These are phyloP conservation scores for Amia ocellicauda DNA, from an alignment of 2,113 vertebrate species.

Conservation along the genomic window DNA sequence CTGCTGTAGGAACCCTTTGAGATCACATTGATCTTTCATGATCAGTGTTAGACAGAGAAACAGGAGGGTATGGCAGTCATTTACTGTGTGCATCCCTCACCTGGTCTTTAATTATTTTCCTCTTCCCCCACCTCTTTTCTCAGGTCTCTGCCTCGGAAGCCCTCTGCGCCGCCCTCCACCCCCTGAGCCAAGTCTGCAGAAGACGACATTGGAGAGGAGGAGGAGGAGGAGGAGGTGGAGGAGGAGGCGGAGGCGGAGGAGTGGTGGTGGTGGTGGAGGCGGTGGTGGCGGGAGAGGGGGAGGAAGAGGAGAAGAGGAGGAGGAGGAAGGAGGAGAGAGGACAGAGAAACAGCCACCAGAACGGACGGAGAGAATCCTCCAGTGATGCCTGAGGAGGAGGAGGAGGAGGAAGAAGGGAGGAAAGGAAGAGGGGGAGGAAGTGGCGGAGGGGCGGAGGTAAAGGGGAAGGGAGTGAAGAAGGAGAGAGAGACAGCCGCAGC, in stretches of 20 bases:
- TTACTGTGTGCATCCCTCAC: too few relatives aligned
- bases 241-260: not conserved
- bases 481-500: not conserved
- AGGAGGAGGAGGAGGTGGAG: not conserved
- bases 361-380: not conserved
- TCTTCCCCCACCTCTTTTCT: too few relatives aligned
- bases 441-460: not conserved
- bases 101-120: too few relatives aligned
- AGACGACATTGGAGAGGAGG: conserved; percentile 5
- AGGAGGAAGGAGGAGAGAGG: not conserved
- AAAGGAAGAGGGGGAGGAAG: conserved; percentile 5
- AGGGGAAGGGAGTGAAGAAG: conserved; percentile 2
- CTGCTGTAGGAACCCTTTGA: too few relatives aligned
- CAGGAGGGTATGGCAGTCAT: too few relatives aligned
- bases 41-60: too few relatives aligned
- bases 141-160: too few relatives aligned
- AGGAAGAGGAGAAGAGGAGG: conserved; percentile 2
- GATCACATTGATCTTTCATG: too few relatives aligned
- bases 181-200: conserved; percentile 5
- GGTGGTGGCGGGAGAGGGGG: not conserved
- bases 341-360: not conserved
- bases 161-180: too few relatives aligned
- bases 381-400: conserved; percentile 21
- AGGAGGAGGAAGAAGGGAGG: not conserved
- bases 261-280: not conserved